A percentile compares a stretch with the other conserved stretches of the same genome.
Conservation (phyloP, 2,113 vertebrate species). For the Pituophis catenifer region DNA sequence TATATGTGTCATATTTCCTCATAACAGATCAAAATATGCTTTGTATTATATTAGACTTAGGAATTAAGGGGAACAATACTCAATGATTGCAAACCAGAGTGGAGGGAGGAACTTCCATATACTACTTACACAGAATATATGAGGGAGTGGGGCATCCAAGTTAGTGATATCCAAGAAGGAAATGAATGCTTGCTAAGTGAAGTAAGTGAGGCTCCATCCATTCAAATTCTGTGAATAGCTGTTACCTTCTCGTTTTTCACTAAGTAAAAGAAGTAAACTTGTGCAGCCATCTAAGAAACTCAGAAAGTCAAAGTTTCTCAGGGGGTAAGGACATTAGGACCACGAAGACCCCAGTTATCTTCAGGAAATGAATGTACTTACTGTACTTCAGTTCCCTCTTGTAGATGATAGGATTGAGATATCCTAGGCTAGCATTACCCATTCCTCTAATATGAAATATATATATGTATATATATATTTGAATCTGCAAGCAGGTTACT, state of each 20-base stretch:
- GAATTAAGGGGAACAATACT: background rate
- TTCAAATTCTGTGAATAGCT: background rate
- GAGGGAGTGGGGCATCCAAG: background rate
- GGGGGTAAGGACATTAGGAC: background rate
- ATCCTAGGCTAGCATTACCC: background rate
- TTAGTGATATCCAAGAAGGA: background rate
- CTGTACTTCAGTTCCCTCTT: background rate
- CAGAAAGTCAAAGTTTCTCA: background rate
- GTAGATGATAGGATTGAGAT: background rate
- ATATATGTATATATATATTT: no score
- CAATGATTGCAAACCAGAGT: background rate
- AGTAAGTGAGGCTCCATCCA: background rate
- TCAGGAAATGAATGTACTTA: background rate
- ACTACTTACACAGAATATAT: constrained; percentile 28
- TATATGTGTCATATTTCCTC: background rate
- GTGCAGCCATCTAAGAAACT: no score
- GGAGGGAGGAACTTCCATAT: constrained; percentile 40
- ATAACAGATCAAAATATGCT: background rate
- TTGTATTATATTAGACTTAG: background rate
- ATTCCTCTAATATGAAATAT: background rate
- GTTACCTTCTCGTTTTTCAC: background rate
- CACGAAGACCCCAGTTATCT: background rate
- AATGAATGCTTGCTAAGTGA: background rate
- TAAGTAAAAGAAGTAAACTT: background rate
- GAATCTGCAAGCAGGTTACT: background rate